Evolutionary conservation across 2,113 vertebrate genomes (phyloP).

Genomic region (Marmota monax): DNA sequence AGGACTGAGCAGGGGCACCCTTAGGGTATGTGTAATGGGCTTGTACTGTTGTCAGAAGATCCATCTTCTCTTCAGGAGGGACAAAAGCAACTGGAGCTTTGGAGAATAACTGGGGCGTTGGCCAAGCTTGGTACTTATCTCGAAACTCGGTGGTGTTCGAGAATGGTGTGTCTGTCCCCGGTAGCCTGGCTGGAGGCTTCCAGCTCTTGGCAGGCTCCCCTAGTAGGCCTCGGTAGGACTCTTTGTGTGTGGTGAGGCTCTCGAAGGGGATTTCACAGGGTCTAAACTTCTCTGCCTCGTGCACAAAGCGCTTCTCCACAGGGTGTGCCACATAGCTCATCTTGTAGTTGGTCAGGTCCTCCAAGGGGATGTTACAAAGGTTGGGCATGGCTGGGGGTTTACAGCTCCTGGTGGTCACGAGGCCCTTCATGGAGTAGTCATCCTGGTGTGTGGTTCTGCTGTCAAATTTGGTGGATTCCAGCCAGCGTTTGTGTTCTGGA

Average conservation of each 20-base stretch:
- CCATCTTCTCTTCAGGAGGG: conserved; percentile 79
- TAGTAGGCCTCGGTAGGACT: conserved; percentile 74
- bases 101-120: conserved; percentile 30
- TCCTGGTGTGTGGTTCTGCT: conserved; percentile 76
- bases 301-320: conserved; percentile 71
- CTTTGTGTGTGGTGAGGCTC: conserved; percentile 82
- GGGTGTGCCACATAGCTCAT: conserved; percentile 82
- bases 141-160: conserved; percentile 75
- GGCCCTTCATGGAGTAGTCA: conserved; percentile 68
- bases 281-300: conserved; percentile 65
- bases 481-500: conserved; percentile 32
- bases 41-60: conserved; percentile 81
- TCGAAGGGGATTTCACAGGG: conserved; percentile 79
- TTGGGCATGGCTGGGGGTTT: conserved; percentile 69
- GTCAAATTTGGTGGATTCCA: conserved; percentile 78
- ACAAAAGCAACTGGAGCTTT: conserved; percentile 64
- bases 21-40: conserved; percentile 76
- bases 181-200: conserved; percentile 64
- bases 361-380: conserved; percentile 72
- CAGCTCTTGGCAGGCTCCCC: conserved; percentile 61
- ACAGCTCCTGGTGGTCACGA: conserved; percentile 66
- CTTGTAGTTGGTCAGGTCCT: conserved; percentile 86
- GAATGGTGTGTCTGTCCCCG: conserved; percentile 54
- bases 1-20: conserved; percentile 68
- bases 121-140: conserved; percentile 86